Evolutionary conservation across 1,140 invertebrate species (phyloP).

Genomic region (Armadillidium nasatum): DNA sequence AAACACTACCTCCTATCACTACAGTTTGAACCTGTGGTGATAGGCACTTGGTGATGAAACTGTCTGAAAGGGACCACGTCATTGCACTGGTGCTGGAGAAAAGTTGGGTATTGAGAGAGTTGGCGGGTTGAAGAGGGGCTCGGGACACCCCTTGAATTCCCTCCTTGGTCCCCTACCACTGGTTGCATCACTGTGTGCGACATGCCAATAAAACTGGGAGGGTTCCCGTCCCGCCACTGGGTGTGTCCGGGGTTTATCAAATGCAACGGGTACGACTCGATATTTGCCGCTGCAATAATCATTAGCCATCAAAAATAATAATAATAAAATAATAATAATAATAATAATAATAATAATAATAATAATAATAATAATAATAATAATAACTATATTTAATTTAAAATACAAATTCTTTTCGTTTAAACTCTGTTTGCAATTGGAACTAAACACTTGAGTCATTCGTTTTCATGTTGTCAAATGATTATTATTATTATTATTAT

Average conservation of each 20-base stretch:
- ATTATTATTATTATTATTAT: too few species aligned
- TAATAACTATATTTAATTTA: neutral
- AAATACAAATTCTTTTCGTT: too few species aligned
- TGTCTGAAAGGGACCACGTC: neutral
- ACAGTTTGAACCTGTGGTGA: neutral
- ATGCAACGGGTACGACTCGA: neutral
- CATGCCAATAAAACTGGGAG: too few species aligned
- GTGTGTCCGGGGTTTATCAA: too few species aligned
- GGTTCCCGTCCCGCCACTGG: too few species aligned
- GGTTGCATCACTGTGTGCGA: too few species aligned
- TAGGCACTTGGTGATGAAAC: neutral
- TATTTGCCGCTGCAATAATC: neutral
- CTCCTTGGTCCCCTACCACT: neutral
- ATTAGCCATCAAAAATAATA: neutral
- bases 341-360: neutral
- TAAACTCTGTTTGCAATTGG: too few species aligned
- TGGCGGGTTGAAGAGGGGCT: neutral
- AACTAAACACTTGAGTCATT: too few species aligned
- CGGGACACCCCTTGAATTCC: neutral
- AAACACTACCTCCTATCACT: slow-evolving; percentile 1
- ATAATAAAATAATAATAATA: neutral
- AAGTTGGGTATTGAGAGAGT: neutral
- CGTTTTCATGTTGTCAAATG: too few species aligned
- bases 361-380: neutral
- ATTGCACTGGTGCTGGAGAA: neutral